phyloP scores from a whole-genome alignment of 1,140 invertebrate species.

The Eriocheir sinensis region DNA sequence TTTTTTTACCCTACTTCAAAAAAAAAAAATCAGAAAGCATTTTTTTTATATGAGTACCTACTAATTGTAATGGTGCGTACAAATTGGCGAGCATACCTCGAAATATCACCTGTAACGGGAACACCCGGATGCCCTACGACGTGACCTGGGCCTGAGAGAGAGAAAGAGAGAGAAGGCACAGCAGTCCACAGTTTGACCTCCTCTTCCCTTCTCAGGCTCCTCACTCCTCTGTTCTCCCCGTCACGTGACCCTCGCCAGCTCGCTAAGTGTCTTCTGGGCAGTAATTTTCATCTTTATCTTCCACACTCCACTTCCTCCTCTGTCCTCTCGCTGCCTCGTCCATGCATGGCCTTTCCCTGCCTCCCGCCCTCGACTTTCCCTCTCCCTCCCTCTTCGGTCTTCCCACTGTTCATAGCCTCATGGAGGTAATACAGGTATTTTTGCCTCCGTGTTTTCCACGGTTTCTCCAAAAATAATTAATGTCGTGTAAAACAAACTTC shows the following conservation, averaged over 20 bases:
- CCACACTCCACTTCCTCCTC: slow-evolving; percentile 9
- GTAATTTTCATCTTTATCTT: slow-evolving; percentile 14
- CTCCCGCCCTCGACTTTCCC: neutral
- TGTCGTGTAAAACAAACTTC: neutral
- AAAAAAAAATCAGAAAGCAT: no score
- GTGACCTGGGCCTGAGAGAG: neutral
- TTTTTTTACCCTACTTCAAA: no score
- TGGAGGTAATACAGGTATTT: neutral
- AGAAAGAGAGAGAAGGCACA: neutral
- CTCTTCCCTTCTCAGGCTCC: neutral
- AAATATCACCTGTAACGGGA: neutral
- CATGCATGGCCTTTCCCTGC: neutral
- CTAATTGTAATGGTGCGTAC: no score
- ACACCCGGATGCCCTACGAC: neutral
- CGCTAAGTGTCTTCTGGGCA: neutral
- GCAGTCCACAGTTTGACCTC: neutral
- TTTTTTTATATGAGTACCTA: no score
- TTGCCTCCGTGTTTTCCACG: neutral
- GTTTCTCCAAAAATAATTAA: neutral
- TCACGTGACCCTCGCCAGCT: neutral
- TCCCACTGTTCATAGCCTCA: neutral
- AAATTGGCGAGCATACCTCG: no score
- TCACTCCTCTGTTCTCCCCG: slow-evolving; percentile 18
- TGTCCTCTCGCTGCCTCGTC: neutral
- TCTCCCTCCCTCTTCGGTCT: neutral